phyloP scores from a whole-genome alignment of 2,888 invertebrate species.

The Pyrgus malvae region DNA sequence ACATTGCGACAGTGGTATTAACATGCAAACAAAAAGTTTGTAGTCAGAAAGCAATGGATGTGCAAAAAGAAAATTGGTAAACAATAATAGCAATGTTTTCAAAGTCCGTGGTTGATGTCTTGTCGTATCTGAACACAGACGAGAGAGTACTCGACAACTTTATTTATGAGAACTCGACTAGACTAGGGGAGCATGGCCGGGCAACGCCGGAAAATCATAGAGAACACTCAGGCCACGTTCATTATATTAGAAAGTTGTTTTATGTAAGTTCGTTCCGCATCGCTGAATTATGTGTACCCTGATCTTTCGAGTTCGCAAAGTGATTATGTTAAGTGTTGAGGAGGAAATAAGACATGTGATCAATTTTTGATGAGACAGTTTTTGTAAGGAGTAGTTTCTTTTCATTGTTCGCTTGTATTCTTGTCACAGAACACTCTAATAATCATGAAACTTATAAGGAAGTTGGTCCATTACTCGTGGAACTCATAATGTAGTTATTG shows the following conservation, averaged over 20 bases:
- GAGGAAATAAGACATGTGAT: constrained; percentile 1
- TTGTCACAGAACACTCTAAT: too few relatives aligned
- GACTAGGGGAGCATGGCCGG: constrained; percentile 33
- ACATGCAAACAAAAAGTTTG: neutral
- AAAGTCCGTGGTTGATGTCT: constrained; percentile 38
- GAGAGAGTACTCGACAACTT: constrained; percentile 56
- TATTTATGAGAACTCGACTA: constrained; percentile 62
- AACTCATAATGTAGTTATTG: too few relatives aligned
- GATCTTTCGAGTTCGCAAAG: constrained; percentile 14
- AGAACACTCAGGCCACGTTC: constrained; percentile 29
- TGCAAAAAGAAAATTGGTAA: neutral
- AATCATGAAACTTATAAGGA: too few relatives aligned
- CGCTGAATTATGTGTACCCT: constrained; percentile 16
- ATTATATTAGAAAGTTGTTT: constrained; percentile 30
- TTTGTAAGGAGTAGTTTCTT: neutral
- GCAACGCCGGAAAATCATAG: constrained; percentile 32
- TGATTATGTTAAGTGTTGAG: constrained; percentile 20
- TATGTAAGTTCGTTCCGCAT: constrained; percentile 10
- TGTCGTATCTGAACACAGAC: constrained; percentile 49
- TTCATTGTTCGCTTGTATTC: too few relatives aligned
- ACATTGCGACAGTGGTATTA: constrained; percentile 14
- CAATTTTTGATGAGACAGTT: neutral
- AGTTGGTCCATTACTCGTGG: too few relatives aligned
- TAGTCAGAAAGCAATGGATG: constrained; percentile 19
- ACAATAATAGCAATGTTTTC: neutral